phyloP scores from a whole-genome alignment of 2,113 vertebrate genomes.

The Centrocercus urophasianus region DNA sequence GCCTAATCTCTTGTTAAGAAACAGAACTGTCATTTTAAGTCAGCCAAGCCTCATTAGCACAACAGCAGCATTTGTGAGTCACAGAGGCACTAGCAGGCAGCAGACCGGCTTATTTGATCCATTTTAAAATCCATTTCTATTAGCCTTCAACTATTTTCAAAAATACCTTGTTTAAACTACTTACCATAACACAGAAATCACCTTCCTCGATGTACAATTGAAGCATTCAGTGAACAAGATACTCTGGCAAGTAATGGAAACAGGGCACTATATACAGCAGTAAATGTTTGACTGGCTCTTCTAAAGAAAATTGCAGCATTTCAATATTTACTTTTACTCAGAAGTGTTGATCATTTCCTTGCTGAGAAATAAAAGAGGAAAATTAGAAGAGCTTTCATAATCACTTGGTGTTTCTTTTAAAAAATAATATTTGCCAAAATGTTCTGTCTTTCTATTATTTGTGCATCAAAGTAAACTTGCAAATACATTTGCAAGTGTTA shows the following conservation, averaged over 20 bases:
- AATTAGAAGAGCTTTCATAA: slow-evolving; percentile 45
- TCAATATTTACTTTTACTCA: slow-evolving; percentile 68
- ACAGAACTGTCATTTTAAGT: slow-evolving; percentile 10
- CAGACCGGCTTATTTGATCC: not conserved
- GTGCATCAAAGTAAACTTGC: slow-evolving; percentile 31
- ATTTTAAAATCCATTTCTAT: slow-evolving; percentile 10
- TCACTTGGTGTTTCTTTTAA: slow-evolving; percentile 42
- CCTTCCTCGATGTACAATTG: not conserved
- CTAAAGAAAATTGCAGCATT: slow-evolving; percentile 56
- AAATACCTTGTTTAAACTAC: not conserved
- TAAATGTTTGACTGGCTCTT: slow-evolving; percentile 71
- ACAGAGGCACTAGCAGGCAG: not conserved
- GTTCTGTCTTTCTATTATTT: slow-evolving; percentile 11
- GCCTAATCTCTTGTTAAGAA: slow-evolving; percentile 13
- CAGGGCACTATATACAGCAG: not conserved
- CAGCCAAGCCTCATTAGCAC: slow-evolving; percentile 12
- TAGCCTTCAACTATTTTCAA: slow-evolving; percentile 13
- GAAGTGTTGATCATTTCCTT: slow-evolving; percentile 49
- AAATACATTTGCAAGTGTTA: slow-evolving; percentile 25
- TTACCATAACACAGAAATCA: slow-evolving; percentile 29
- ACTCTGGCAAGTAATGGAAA: slow-evolving; percentile 61
- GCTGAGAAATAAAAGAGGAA: slow-evolving; percentile 41
- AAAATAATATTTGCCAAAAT: slow-evolving; percentile 53
- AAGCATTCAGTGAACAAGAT: slow-evolving; percentile 15
- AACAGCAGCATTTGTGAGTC: not conserved